Base-by-base conservation (phyloP, 2,113 vertebrate species). In the Odobenus rosmarus region DNA sequence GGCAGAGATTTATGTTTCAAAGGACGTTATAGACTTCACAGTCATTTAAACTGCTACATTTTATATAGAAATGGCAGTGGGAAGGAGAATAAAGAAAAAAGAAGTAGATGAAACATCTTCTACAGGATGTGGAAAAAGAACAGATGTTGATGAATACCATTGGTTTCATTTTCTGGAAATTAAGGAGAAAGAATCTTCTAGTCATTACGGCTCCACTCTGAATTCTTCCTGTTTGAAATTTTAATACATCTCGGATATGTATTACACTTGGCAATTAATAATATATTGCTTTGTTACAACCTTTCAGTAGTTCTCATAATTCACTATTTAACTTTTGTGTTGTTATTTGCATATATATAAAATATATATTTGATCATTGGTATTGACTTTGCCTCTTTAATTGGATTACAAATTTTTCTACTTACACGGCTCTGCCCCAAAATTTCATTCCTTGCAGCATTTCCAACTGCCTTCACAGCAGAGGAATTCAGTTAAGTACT, bases 21-120 rank as follows among this genome's bases (percentile, higher is more conserved):
- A 59, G 69, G 28, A n/a, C 1, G 2, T 51, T 18, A 5, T 2
- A 4, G 23, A 24, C 5, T 1, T 33, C 9, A 11, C 51, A 23
- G 36, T 64, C 67, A 3, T n/a, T 39, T 33, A 80, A 59, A 49
- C 7, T 55, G 31, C 18, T 9, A 9, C 15, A 4, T 10, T 88
- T 84, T 28, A 57, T 16, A 15, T 33, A 24, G 53, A 62, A 33
- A 79, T 77, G 24, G 24, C n/a, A 49, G 36, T 26, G 28, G 24
- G 9, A 33, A 84, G 31, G 10, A 74, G 69, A 49, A 15, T 33
- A 51, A 64, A 89, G 11, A 74, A 36, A 46, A 80, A 7, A 26
- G 67, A 59, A 69, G n/a, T 12, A 46, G 14, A 31, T 59, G 72
- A 90, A 23, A 77, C 55, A 3, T 33, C 51, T 71, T 77, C 6